Evolutionary conservation across 2,888 invertebrate genomes (phyloP), one percentile per base, ranked within the genome.

Genomic region (Salpingus planirostris): DNA sequence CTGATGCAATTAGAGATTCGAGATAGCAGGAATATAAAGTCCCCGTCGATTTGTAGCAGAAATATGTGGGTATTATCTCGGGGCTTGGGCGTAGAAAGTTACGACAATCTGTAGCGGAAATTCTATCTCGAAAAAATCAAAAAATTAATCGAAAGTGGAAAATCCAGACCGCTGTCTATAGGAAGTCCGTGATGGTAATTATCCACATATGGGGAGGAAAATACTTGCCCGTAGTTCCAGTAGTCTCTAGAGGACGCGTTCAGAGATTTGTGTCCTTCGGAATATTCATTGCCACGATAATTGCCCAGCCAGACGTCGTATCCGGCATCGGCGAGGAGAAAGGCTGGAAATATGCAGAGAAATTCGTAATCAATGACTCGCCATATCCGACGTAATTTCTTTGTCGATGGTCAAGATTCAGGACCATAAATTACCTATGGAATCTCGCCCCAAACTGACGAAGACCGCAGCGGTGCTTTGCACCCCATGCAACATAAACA

Each of bases 281-380:
- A 60, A 43, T 62, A 60, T 43, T 55, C 54, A 10, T 52, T 57
- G 29, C 62, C 62, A 34, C 62, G 44, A 36, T 55, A 60, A 42
- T 71, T 71, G 3, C 67, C 57, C 64, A 60, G 68, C 80, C 64
- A 82, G 1, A 70, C 67, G 35, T 71, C 70, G 37, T 64, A 68
- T 4, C 67, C 66, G 3, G 59, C 60, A 29, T 79, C 64, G 60
- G 69, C 65, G 63, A 80, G 36, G 22, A 54, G 44, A 46, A 60
- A 62, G 24, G 56, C 62, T 60, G 38, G 21, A 49, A 51, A 15
- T 46, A 43, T 27, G n/a, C n/a, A n/a, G n/a, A n/a, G n/a, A n/a
- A n/a, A n/a, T n/a, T n/a, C n/a, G n/a, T n/a, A n/a, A n/a, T n/a
- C n/a, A n/a, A n/a, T n/a, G n/a, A n/a, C n/a, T n/a, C n/a, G n/a